Evolutionary conservation across 2,113 vertebrate genomes (phyloP).

Genomic region (Orthonyx spaldingii): DNA sequence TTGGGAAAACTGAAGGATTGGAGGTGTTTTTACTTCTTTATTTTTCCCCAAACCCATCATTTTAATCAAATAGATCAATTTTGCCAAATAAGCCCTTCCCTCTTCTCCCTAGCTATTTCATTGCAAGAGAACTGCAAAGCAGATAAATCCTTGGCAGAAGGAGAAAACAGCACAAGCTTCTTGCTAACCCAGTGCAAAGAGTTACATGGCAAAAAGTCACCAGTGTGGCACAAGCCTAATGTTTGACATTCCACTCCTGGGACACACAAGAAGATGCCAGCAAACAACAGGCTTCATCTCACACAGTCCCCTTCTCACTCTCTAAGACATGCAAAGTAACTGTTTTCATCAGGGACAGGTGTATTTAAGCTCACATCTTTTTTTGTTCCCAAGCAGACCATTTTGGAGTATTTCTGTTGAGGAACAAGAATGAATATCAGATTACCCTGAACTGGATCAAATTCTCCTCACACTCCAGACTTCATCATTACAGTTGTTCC

Average conservation of each 20-base stretch:
- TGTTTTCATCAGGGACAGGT: background rate
- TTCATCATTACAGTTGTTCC: background rate
- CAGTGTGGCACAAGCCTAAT: background rate
- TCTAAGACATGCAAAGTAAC: background rate
- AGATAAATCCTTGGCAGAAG: background rate
- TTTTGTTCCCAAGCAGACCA: slow-evolving; percentile 66
- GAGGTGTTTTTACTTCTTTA: background rate
- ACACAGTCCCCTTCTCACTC: background rate
- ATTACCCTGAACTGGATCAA: background rate
- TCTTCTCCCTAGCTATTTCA: background rate
- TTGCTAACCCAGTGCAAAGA: background rate
- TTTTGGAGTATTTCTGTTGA: slow-evolving; percentile 73
- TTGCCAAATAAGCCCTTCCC: background rate
- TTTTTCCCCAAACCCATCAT: background rate
- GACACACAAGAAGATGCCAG: background rate
- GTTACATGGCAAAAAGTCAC: background rate
- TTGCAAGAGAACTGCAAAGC: background rate
- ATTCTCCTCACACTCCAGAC: background rate
- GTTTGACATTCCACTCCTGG: background rate
- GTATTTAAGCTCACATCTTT: slow-evolving; percentile 65
- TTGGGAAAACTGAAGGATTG: background rate
- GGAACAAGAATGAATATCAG: background rate
- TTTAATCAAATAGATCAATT: background rate
- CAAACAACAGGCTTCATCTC: background rate
- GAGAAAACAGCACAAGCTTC: background rate